Evolutionary conservation across 2,888 invertebrate species (phyloP), one percentile per base, ranked within the genome.

Genomic region (Chloroclystis v-ata): DNA sequence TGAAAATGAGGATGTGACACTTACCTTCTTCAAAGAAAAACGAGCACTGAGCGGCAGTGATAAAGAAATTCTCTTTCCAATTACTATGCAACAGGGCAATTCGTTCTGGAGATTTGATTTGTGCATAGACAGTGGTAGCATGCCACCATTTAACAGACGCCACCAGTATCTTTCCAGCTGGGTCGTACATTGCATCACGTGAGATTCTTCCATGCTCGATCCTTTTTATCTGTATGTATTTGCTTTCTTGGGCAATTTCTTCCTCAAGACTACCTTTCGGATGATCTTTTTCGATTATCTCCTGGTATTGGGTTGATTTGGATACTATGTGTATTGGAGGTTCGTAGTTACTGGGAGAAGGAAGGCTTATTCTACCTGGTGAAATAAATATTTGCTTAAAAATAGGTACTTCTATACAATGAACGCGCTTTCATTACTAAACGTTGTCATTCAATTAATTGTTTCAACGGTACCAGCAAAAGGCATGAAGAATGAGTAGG

Each of bases 41-140:
- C 1, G 92, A 90, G 91, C 93, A 94, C 68, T 96, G 95, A 0
- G 95, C 94, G 6, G 95, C 94, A 24, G 94, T 95, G 7, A 96
- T 75, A 1, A 96, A 90, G 72, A 95, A 96, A 3, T 96, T 78
- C 70, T 96, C 95, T 62, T 92, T 92, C 96, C 96, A 96, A 24
- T 94, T 92, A 67, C 91, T 92, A 64, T 94, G 93, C 42, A 96
- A 78, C 28, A 96, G 85, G 40, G 90, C 89, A 0, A 91, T 90
- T 69, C 95, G 95, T 63, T 95, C 95, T 37, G 90, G 56, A 1
- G 61, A 57, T 39, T 75, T 72, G 57, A 94, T 90, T 72, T 94
- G 93, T 10, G 92, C 76, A 71, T 95, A 95, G 1, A 94, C 91
- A 0, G 93, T 92, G 39, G 95, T 92, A 39, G 92, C 92, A 57